Conservation (phyloP, 1,140 invertebrate genomes). For the Aphelinus certus region DNA sequence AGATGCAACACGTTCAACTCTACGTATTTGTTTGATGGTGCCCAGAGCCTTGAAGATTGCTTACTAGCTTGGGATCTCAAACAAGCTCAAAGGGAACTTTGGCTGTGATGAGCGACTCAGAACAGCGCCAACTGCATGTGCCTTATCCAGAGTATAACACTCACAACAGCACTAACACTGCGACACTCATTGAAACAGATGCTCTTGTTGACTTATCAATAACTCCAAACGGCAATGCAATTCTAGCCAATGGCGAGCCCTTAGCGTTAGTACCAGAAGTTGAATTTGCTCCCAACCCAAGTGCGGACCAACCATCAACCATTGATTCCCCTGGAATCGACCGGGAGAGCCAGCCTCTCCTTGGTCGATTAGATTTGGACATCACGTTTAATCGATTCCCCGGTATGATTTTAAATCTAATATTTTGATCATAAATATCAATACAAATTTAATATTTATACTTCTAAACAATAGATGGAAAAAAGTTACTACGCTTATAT, state of each 20-base stretch:
- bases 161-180: slow-evolving; percentile 56
- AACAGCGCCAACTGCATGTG: slow-evolving; percentile 64
- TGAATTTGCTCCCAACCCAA: slow-evolving; percentile 58
- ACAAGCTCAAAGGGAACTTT: slow-evolving; percentile 42
- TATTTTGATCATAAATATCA: neutral
- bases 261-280: slow-evolving; percentile 59
- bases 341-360: slow-evolving; percentile 88
- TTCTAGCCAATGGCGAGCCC: slow-evolving; percentile 41
- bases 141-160: slow-evolving; percentile 65
- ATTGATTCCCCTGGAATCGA: slow-evolving; percentile 81
- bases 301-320: slow-evolving; percentile 61
- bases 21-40: slow-evolving; percentile 14
- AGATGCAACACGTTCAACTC: slow-evolving; percentile 23
- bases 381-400: slow-evolving; percentile 83
- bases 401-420: slow-evolving; percentile 68
- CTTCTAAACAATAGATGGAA: neutral
- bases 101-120: slow-evolving; percentile 65
- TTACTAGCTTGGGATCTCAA: slow-evolving; percentile 37
- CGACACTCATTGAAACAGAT: slow-evolving; percentile 57
- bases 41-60: neutral
- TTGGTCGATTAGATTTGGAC: slow-evolving; percentile 81
- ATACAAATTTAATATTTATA: slow-evolving; percentile 30
- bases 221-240: slow-evolving; percentile 34
- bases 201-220: slow-evolving; percentile 57
- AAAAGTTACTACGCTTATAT: too few relatives aligned